phyloP scores from a whole-genome alignment of 1,140 invertebrate genomes.

The Vanessa tameamea region DNA sequence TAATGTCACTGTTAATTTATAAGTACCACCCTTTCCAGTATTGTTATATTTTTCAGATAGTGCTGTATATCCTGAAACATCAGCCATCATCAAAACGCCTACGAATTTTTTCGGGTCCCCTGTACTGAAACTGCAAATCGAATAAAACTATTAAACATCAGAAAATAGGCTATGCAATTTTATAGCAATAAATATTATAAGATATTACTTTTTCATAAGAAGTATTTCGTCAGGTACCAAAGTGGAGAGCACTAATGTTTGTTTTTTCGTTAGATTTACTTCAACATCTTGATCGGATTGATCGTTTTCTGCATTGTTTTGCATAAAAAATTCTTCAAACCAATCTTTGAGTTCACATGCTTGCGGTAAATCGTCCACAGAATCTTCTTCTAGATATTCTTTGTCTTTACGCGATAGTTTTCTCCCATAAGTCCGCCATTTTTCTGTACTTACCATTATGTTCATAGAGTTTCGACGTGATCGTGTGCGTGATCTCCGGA shows the following conservation, averaged over 20 bases:
- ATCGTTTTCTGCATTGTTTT: conserved; percentile 47
- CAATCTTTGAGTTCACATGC: conserved; percentile 58
- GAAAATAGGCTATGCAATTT: too few species aligned
- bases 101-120: conserved; percentile 74
- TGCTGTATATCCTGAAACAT: conserved; percentile 85
- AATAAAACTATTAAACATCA: conserved; percentile 10
- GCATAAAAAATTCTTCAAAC: conserved; percentile 63
- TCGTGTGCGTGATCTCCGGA: conserved; percentile 51
- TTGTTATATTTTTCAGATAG: conserved; percentile 84
- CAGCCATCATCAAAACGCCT: conserved; percentile 84
- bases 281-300: conserved; percentile 67
- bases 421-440: conserved; percentile 55
- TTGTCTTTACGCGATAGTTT: conserved; percentile 48
- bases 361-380: conserved; percentile 53
- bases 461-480: conserved; percentile 58
- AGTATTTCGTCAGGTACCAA: conserved; percentile 73
- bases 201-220: conserved; percentile 62
- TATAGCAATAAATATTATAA: not conserved
- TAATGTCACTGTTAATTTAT: conserved; percentile 83
- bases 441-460: conserved; percentile 54
- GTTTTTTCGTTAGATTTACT: conserved; percentile 63
- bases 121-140: conserved; percentile 57
- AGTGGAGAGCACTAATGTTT: conserved; percentile 68
- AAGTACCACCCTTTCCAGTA: conserved; percentile 83
- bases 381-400: conserved; percentile 46